Evolutionary conservation across 2,113 vertebrate genomes (phyloP).

Genomic region (Tor tambroides): DNA sequence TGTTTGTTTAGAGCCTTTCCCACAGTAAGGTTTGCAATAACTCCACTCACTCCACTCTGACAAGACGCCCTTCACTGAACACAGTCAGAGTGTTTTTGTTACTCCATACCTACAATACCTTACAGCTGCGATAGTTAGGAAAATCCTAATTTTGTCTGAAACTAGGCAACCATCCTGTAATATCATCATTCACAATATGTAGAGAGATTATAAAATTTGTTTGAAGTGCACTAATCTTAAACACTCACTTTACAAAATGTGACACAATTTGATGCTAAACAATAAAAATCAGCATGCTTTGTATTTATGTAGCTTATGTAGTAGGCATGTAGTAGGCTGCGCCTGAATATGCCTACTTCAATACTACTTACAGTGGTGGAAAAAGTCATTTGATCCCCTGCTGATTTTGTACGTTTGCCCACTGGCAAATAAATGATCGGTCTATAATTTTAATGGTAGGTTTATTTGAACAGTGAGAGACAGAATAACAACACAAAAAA

Average conservation of each 20-base stretch:
- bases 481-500: no score
- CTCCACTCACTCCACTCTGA: constrained; percentile 68
- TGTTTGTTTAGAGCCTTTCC: constrained; percentile 8
- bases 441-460: no score
- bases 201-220: neutral
- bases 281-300: neutral
- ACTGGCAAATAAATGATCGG: no score
- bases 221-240: neutral
- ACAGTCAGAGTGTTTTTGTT: neutral
- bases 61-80: constrained; percentile 63
- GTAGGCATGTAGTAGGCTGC: no score
- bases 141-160: neutral
- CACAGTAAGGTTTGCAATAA: constrained; percentile 65
- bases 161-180: neutral
- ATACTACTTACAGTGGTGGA: no score
- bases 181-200: neutral
- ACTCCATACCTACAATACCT: neutral
- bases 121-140: neutral
- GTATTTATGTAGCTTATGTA: neutral
- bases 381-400: no score
- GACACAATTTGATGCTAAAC: neutral
- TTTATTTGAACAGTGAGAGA: no score
- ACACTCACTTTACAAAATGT: neutral
- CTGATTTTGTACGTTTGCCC: no score
- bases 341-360: neutral